phyloP scores from a whole-genome alignment of 2,797 vertebrate genomes.

The Aldrovandia affinis region DNA sequence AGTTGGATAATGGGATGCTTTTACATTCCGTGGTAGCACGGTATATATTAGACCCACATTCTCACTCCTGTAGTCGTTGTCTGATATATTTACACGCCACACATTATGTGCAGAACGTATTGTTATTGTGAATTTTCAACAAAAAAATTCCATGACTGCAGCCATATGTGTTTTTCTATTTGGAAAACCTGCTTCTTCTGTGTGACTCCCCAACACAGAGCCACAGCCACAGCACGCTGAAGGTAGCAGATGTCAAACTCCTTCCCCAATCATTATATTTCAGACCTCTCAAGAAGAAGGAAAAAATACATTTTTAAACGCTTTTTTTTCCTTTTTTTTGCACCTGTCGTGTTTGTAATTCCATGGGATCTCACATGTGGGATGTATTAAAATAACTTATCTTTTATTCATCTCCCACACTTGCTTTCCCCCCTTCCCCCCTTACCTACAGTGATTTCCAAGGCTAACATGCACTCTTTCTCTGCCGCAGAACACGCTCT shows the following conservation, averaged over 20 bases:
- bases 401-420: slow-evolving; percentile 50
- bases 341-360: slow-evolving; percentile 50
- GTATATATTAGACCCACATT: neutral
- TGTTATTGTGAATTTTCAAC: neutral
- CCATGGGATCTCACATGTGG: slow-evolving; percentile 39
- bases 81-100: neutral
- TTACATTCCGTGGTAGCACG: neutral
- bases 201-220: neutral
- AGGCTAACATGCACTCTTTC: slow-evolving; percentile 41
- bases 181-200: neutral
- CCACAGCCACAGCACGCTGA: neutral
- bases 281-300: slow-evolving; percentile 33
- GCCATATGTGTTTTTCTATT: neutral
- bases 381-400: slow-evolving; percentile 56
- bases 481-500: slow-evolving; percentile 41
- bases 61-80: neutral
- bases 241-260: slow-evolving; percentile 37
- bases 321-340: neutral
- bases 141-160: neutral
- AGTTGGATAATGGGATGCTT: neutral
- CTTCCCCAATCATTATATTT: slow-evolving; percentile 44
- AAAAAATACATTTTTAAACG: slow-evolving; percentile 35
- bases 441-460: slow-evolving; percentile 43
- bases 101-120: neutral
- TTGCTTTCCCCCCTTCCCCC: slow-evolving; percentile 53